Conservation (phyloP, 2,888 invertebrate genomes). For the Gortyna flavago region DNA sequence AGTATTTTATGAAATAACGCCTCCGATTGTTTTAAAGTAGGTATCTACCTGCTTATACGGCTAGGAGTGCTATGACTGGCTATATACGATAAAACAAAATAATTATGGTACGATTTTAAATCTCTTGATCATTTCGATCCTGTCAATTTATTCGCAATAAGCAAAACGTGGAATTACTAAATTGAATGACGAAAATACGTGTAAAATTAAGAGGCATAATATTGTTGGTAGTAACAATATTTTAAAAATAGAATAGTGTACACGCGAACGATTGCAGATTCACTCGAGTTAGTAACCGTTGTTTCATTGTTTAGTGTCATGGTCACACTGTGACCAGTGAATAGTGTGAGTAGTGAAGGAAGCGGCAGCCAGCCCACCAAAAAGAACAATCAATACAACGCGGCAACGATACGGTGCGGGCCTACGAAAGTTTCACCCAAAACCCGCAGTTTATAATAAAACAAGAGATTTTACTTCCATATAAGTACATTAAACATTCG, state of each 20-base stretch:
- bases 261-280: conserved; percentile 42
- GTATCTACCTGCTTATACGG: neutral
- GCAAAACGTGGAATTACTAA: neutral
- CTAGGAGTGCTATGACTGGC: neutral
- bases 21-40: neutral
- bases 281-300: conserved; percentile 53
- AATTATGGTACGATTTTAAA: neutral
- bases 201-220: conserved; percentile 7
- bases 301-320: conserved; percentile 63
- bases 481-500: neutral
- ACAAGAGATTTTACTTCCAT: neutral
- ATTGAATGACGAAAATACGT: neutral
- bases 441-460: neutral
- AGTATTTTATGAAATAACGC: conserved; percentile 10
- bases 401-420: conserved; percentile 21
- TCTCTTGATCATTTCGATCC: neutral
- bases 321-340: conserved; percentile 56
- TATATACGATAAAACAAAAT: neutral
- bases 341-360: conserved; percentile 57
- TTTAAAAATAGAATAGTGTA: conserved; percentile 43
- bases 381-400: conserved; percentile 56
- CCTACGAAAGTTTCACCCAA: conserved; percentile 12
- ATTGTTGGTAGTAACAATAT: conserved; percentile 17
- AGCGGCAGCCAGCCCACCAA: conserved; percentile 65
- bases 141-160: neutral